A percentile compares a stretch with the other conserved stretches of the same genome.
Conservation (phyloP, 1,140 invertebrate species). For the Apolygus lucorum region DNA sequence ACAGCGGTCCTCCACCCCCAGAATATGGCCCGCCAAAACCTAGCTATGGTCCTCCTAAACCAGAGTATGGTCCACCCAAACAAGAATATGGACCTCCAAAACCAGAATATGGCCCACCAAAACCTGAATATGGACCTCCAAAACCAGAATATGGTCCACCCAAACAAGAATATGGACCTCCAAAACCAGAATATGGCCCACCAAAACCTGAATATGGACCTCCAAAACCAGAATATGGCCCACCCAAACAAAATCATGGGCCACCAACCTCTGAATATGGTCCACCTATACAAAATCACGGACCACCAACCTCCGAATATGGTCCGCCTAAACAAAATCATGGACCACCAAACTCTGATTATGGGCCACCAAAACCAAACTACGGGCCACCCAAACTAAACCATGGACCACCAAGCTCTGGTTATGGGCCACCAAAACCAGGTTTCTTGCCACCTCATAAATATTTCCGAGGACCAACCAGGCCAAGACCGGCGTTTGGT, state of each 20-base stretch:
- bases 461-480: constrained; percentile 3
- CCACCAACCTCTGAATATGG: constrained; percentile 17
- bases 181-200: constrained; percentile 25
- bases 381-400: constrained; percentile 4
- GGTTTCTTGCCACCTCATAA: background rate
- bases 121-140: constrained; percentile 23
- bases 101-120: constrained; percentile 23
- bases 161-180: constrained; percentile 26
- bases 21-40: constrained; percentile 23
- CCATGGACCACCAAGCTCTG: background rate
- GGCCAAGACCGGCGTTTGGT: background rate
- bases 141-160: constrained; percentile 20
- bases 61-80: constrained; percentile 23
- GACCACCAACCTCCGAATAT: background rate
- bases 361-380: constrained; percentile 13
- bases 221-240: constrained; percentile 21
- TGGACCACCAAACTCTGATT: background rate
- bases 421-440: background rate
- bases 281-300: constrained; percentile 20
- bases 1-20: constrained; percentile 3
- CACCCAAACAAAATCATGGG: constrained; percentile 5
- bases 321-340: background rate
- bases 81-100: constrained; percentile 25
- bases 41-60: constrained; percentile 23
- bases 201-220: constrained; percentile 26